Base-by-base conservation (phyloP, 1,140 invertebrate species). In the Metopolophium dirhodum region DNA sequence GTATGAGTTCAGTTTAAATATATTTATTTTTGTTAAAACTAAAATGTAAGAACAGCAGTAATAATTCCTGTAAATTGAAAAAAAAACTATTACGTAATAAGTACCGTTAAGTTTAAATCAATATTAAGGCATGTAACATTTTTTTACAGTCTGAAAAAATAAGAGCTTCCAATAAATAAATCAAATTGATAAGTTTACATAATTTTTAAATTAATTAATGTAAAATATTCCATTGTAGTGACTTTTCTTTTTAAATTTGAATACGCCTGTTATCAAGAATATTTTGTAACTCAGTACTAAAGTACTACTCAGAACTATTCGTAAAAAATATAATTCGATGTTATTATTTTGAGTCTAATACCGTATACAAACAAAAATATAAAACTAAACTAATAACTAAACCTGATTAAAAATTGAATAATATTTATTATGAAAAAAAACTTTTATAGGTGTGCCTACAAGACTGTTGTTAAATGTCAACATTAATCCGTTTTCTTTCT, bases 351-450 rank as follows among this genome's bases (percentile, higher is more conserved):
- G 30, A n/a, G 14, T 7, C 61, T n/a, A 77, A 18, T 4, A 18
- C 18, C 4, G 61, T n/a, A 18, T 18, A n/a, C 61, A 77, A 77
- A 77, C 14, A 77, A 77, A n/a, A 77, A 77, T 0, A n/a, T n/a
- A 77, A n/a, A 77, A 77, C 30, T 41, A 85, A 45, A 45, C 41
- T 30, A 85, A 85, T 30, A 85, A 9, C 45, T 49, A 45, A 86
- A 87, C 49, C 3, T 87, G 45, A 87, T 87, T 47, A n/a, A 87
- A 30, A 87, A 87, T 87, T n/a, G 26, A 49, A 87, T 77, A 35
- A 77, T 85, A 85, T 85, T 85, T 26, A 87, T 14, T 87, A 51
- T 51, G 2, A 22, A n/a, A 30, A 87, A 47, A 26, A 87, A 47
- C 51, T 35, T 20, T 47, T 41, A 41, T 41, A 35, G 30, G 18